Evolutionary conservation across 2,113 vertebrate species (phyloP), one percentile per base, ranked within the genome.

Genomic region (Lethenteron reissneri): DNA sequence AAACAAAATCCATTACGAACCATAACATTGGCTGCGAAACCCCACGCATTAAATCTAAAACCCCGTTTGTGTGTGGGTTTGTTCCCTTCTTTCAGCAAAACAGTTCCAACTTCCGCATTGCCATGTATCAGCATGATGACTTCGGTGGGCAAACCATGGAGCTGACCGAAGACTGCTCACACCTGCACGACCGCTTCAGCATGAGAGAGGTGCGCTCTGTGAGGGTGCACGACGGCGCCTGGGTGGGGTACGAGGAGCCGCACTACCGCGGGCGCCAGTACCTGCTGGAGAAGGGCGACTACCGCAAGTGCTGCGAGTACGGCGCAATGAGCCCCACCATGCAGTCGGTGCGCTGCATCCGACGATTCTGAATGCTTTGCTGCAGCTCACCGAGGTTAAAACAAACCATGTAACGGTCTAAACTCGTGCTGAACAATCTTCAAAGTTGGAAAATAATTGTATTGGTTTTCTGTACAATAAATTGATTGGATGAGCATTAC

Each of bases 201-300:
- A 86, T 83, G 77, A 86, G 77, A 82, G 87, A 84, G 57, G 78
- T 94, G 80, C 91, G 89, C 14, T 85, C 89, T 8, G 73, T 89
- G 78, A 85, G 83, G 76, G 89, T 92, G 73, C 90, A 85, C 1
- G 86, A 88, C 6, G 79, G 81, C 2, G 92, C 88, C 80, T 90
- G 90, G 90, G 87, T 90, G 80, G 84, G 92, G 78, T 90, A 94
- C 0, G 87, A 92, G 79, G 90, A 95, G 81, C 88, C 90, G 14
- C 92, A 85, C 82, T 94, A 88, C 81, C 84, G 81, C 0, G 88
- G 90, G 12, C 86, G 84, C 59, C 90, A 90, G 90, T 91, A 88
- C 69, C 79, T 95, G 58, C 84, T 92, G 77, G 90, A 92, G 79
- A 81, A 86, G 2, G 90, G 88, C 0, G 78, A 88, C 74, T 95